Evolutionary conservation across 2,113 vertebrate genomes (phyloP), one percentile per base, ranked within the genome.

Genomic region (Trinectes maculatus): DNA sequence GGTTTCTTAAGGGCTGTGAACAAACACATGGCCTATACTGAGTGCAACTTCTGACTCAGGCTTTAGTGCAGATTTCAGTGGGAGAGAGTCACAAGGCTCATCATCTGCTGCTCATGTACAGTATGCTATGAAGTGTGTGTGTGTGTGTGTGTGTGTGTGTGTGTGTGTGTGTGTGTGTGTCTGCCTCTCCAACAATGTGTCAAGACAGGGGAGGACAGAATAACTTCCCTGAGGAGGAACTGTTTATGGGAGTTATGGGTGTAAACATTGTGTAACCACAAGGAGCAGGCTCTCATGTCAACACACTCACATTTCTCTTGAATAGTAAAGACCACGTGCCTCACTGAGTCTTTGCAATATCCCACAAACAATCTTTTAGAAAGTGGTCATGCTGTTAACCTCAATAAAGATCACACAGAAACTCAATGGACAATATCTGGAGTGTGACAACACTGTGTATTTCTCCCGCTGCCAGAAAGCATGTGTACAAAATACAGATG

Each of bases 21-120:
- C 59, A 77, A 82, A 73, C 78, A 74, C 61, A 80, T 59, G 66
- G 59, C 67, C 74, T 73, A 69, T 78, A 66, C 49, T 53, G 12
- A 77, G 54, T 2, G 5, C 22, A 12, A 51, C 26, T 54, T 84
- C 69, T 86, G 80, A 89, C 82, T 85, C 85, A 81, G 47, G 75
- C 63, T 60, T 37, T 53, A 43, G 44, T 1, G 6, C 63, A 33
- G 47, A 77, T 51, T 82, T 67, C 47, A 63, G 70, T 33, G 46
- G 68, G 77, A 82, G 81, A 68, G 74, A 77, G 74, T 87, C 83
- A 83, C 68, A 80, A 70, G 71, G 53, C 48, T 75, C 37, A 33
- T 78, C 78, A 60, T 75, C 79, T 68, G 54, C 55, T 79, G 53
- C 79, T 52, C 22, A 6, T 31, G 46, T 64, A 52, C 52, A 63